Conservation (phyloP, 2,888 invertebrate species). For the Pocota personata region DNA sequence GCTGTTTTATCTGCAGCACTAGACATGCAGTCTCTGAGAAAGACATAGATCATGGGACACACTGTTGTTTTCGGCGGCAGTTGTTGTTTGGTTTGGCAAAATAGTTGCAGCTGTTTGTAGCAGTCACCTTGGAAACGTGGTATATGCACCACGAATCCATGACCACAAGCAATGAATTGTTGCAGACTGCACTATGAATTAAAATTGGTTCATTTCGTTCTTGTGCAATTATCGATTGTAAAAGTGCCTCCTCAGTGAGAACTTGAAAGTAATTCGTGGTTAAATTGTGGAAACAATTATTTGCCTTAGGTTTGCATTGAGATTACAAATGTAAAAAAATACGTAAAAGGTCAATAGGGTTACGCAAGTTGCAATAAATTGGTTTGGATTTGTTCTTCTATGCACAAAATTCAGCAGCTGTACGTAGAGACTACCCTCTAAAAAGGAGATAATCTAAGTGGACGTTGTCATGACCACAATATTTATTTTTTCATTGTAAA, state of each 20-base stretch:
- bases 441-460: not conserved
- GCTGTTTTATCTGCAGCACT: conserved; percentile 50
- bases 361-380: conserved; percentile 20
- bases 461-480: not conserved
- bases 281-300: conserved; percentile 3
- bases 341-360: conserved; percentile 48
- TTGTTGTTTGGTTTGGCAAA: conserved; percentile 42
- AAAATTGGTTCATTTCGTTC: conserved; percentile 57
- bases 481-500: not conserved
- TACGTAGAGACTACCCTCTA: not conserved
- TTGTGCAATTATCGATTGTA: conserved; percentile 50
- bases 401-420: not conserved
- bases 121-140: conserved; percentile 46
- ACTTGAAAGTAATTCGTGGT: conserved; percentile 30
- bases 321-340: not conserved
- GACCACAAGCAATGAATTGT: conserved; percentile 38
- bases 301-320: conserved; percentile 3
- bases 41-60: conserved; percentile 25
- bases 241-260: conserved; percentile 22
- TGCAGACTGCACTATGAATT: conserved; percentile 17
- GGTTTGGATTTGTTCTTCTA: not conserved
- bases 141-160: conserved; percentile 37
- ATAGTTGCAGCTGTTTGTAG: conserved; percentile 57
- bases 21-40: conserved; percentile 60
- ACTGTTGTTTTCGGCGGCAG: conserved; percentile 36